phyloP scores from a whole-genome alignment of 30 jellyfish, hydroid and myxozoan species.

The Chrysaora quinquecirrha region DNA sequence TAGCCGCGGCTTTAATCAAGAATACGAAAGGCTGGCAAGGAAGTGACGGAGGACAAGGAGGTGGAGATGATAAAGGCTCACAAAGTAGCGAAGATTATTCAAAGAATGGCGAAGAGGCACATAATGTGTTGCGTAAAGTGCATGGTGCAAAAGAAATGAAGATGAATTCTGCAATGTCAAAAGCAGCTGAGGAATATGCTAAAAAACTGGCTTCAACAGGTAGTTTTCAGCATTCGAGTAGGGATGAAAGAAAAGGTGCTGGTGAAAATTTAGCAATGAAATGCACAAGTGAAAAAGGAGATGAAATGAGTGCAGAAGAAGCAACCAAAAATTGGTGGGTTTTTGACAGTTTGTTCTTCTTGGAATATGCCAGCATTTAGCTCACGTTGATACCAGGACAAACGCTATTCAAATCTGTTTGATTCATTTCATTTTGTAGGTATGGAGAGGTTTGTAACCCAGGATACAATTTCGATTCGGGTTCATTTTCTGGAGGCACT shows the following conservation, averaged over 20 bases:
- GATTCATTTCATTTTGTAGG: too few species aligned
- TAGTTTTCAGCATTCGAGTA: constrained; percentile 43
- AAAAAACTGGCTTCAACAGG: constrained; percentile 62
- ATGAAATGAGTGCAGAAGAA: constrained; percentile 35
- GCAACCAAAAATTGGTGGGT: constrained; percentile 42
- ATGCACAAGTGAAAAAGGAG: constrained; percentile 30
- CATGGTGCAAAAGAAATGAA: constrained; percentile 48
- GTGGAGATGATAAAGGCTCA: neutral
- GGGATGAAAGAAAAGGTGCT: constrained; percentile 4
- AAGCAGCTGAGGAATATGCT: constrained; percentile 83
- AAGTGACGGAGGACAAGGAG: neutral
- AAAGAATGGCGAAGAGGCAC: constrained; percentile 7
- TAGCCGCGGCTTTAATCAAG: too few species aligned
- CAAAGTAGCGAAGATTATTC: neutral
- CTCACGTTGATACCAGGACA: too few species aligned
- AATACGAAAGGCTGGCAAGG: neutral
- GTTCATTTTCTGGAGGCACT: constrained; percentile 36
- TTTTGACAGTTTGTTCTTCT: neutral
- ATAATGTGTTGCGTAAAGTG: constrained; percentile 52
- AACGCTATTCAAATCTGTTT: too few species aligned
- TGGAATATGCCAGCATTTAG: too few species aligned
- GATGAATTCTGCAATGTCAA: constrained; percentile 61
- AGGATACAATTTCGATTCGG: constrained; percentile 34
- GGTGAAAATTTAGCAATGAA: constrained; percentile 51
- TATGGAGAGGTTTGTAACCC: constrained; percentile 79